Percentiles rank a stretch among this genome's conserved stretches.
These are phyloP conservation scores for Pachymerium ferrugineum DNA, from an alignment of 2,888 invertebrate species.

Conservation along the genomic window DNA sequence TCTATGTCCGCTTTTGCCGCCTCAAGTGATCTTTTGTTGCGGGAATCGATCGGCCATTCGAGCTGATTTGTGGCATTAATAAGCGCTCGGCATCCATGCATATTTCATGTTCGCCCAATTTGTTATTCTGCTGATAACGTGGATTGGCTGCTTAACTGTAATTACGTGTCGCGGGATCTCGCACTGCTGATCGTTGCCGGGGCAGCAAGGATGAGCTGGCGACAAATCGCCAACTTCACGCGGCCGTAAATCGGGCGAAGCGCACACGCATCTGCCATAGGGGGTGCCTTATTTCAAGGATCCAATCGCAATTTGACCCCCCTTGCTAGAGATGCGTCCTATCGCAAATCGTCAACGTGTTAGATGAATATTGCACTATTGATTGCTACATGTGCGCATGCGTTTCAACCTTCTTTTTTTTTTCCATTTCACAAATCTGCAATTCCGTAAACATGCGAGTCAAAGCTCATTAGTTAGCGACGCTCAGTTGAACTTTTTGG, in stretches of 20 bases:
- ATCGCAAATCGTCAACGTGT: no score
- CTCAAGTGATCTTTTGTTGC: slow-evolving; percentile 24
- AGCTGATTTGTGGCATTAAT: slow-evolving; percentile 33
- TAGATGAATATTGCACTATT: no score
- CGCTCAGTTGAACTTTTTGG: no score
- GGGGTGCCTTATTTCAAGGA: slow-evolving; percentile 6
- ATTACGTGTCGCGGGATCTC: slow-evolving; percentile 31
- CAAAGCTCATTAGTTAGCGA: neutral
- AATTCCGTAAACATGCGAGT: no score
- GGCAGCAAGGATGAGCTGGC: slow-evolving; percentile 29
- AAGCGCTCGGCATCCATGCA: slow-evolving; percentile 30
- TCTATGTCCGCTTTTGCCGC: neutral
- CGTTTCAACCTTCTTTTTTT: no score
- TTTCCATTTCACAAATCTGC: no score
- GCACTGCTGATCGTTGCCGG: slow-evolving; percentile 1
- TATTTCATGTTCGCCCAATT: slow-evolving; percentile 32
- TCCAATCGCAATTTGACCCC: no score
- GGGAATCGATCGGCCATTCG: slow-evolving; percentile 30
- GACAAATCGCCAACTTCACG: slow-evolving; percentile 30
- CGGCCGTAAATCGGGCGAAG: slow-evolving; percentile 29
- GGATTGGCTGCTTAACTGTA: slow-evolving; percentile 31
- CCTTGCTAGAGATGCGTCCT: no score
- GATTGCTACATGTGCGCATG: no score
- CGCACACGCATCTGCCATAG: slow-evolving; percentile 14
- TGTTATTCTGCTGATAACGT: slow-evolving; percentile 32